Percentiles rank a stretch among this genome's conserved stretches.
Evolutionary conservation across 2,113 vertebrate genomes (phyloP).

Genomic region (Mandrillus leucophaeus): DNA sequence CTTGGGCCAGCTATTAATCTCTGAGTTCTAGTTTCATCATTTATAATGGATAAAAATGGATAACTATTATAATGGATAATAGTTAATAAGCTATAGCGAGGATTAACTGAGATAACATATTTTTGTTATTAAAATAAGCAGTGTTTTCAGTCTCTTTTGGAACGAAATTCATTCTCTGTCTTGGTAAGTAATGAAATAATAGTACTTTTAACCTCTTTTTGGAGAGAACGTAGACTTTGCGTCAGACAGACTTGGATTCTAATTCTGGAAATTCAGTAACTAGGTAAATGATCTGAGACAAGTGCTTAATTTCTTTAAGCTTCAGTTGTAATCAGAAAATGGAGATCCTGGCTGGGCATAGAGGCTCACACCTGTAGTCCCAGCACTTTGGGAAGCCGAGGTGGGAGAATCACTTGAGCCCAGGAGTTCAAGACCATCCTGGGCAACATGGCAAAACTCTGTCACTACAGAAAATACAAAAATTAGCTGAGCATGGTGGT

Average conservation of each 20-base stretch:
- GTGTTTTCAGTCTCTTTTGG: neutral
- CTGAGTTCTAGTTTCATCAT: neutral
- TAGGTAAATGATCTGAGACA: neutral
- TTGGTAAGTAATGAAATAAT: conserved; percentile 25
- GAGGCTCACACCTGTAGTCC: too few species aligned
- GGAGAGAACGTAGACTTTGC: conserved; percentile 5
- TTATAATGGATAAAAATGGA: neutral
- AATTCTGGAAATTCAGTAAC: neutral
- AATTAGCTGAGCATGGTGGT: too few species aligned
- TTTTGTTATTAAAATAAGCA: conserved; percentile 11
- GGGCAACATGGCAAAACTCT: too few species aligned
- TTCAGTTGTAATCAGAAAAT: conserved; percentile 24
- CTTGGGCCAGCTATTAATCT: neutral
- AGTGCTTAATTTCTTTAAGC: neutral
- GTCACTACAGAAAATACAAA: too few species aligned
- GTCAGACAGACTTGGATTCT: conserved; percentile 8
- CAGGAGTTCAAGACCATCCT: too few species aligned
- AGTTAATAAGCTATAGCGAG: neutral
- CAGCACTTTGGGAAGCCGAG: too few species aligned
- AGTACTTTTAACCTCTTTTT: neutral
- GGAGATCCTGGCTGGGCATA: neutral
- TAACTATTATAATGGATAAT: neutral
- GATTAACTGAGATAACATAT: neutral
- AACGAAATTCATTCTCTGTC: neutral
- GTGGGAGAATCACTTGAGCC: too few species aligned